Conservation (phyloP, 2,888 invertebrate species). For the Meteorus cinctellus region DNA sequence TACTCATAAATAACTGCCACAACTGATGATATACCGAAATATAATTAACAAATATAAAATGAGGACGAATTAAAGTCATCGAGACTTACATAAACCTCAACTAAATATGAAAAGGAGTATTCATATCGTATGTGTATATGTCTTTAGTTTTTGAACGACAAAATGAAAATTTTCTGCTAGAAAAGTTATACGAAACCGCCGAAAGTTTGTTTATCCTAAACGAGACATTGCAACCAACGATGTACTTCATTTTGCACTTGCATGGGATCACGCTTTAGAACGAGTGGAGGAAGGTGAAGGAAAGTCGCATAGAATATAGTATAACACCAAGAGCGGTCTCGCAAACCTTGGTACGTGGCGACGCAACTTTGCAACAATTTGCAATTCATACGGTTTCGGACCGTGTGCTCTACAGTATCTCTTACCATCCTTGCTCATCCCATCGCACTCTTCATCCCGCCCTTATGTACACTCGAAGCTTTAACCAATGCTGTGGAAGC, state of each 20-base stretch:
- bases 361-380: slow-evolving; percentile 49
- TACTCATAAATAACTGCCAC: background rate
- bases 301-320: slow-evolving; percentile 44
- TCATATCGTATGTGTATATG: background rate
- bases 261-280: slow-evolving; percentile 28
- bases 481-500: slow-evolving; percentile 37
- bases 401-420: slow-evolving; percentile 27
- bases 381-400: slow-evolving; percentile 51
- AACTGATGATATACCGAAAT: background rate
- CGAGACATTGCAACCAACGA: slow-evolving; percentile 25
- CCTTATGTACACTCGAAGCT: slow-evolving; percentile 26
- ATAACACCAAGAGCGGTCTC: slow-evolving; percentile 13
- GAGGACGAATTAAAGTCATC: background rate
- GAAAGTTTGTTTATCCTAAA: slow-evolving; percentile 31
- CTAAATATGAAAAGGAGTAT: slow-evolving; percentile 2
- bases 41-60: background rate
- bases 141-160: slow-evolving; percentile 6
- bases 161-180: slow-evolving; percentile 21
- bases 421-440: background rate
- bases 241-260: slow-evolving; percentile 41
- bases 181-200: background rate
- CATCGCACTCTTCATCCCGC: background rate
- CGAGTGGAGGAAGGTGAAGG: slow-evolving; percentile 37
- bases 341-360: slow-evolving; percentile 40
- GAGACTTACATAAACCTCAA: background rate